Evolutionary conservation across 2,797 vertebrate species (phyloP), one percentile per base, ranked within the genome.

Genomic region (Artibeus jamaicensis): DNA sequence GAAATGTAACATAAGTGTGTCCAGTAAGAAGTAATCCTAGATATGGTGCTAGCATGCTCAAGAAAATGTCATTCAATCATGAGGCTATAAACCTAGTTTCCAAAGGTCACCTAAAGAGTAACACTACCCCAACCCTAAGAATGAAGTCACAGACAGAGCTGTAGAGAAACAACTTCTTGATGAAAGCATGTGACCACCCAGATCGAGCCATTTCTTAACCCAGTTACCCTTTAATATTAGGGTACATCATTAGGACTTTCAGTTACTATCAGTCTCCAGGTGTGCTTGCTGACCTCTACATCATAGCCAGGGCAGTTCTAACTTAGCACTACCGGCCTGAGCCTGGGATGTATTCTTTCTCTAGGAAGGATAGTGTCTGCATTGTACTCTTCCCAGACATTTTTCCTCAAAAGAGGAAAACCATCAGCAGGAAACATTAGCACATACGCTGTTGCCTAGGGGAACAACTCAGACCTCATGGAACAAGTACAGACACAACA

Each of bases 361-460:
- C 86, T 67, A 59, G 29, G 29, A 91, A 77, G 24, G 44, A 50
- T 1, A 21, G 21, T 70, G 16, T 24, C 83, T 79, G 22, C 48
- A 37, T 37, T 39, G 9, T 55, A 76, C 15, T 57, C 18, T 91
- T 39, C 39, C 76, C 67, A 87, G 65, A 87, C 34, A 82, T 9
- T 81, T 83, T 86, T 86, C 79, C 68, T 89, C 4, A 67, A 88
- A 94, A 82, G 84, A 92, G 46, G 21, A 18, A 62, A 94, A 90
- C 53, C 71, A 29, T 50, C 22, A 34, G 24, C n/a, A 59, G 42
- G 74, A 92, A 89, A 93, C 55, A 71, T 73, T 44, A 89, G 70
- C 21, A 12, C 22, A 71, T 10, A 37, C 21, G 4, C 57, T n/a
- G 46, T 73, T 91, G 93, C 74, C 88, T 68, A 32, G 55, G 81